Evolutionary conservation across 1,140 invertebrate species (phyloP).

Genomic region (Argopecten irradians): DNA sequence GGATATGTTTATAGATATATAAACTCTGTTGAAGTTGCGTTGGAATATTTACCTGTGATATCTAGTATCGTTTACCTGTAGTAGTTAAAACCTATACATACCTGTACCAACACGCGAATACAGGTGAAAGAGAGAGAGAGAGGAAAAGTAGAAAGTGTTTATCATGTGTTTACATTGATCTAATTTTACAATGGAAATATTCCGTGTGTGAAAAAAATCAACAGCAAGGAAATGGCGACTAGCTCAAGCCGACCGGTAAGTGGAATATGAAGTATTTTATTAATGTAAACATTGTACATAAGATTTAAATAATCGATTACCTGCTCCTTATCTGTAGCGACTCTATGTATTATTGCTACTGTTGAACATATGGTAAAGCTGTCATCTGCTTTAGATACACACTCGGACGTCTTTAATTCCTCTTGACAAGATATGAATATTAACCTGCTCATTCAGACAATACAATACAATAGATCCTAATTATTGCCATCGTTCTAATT

Average conservation of each 20-base stretch:
- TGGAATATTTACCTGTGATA: neutral
- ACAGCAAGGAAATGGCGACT: neutral
- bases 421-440: too few species aligned
- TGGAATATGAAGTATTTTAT: neutral
- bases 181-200: neutral
- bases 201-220: neutral
- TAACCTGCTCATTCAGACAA: too few species aligned
- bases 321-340: neutral
- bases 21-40: neutral
- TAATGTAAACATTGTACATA: neutral
- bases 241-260: neutral
- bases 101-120: neutral
- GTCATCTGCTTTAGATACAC: too few species aligned
- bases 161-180: constrained; percentile 1
- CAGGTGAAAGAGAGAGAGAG: too few species aligned
- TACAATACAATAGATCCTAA: too few species aligned
- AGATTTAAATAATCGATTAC: neutral
- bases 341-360: too few species aligned
- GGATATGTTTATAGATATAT: neutral
- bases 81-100: neutral
- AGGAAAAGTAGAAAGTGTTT: neutral
- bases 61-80: neutral
- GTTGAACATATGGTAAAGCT: too few species aligned
- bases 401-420: too few species aligned
- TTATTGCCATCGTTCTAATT: too few species aligned